A percentile compares a stretch with the other conserved stretches of the same genome.
Conservation (phyloP, 2,113 vertebrate genomes). For the Eidolon helvum region DNA sequence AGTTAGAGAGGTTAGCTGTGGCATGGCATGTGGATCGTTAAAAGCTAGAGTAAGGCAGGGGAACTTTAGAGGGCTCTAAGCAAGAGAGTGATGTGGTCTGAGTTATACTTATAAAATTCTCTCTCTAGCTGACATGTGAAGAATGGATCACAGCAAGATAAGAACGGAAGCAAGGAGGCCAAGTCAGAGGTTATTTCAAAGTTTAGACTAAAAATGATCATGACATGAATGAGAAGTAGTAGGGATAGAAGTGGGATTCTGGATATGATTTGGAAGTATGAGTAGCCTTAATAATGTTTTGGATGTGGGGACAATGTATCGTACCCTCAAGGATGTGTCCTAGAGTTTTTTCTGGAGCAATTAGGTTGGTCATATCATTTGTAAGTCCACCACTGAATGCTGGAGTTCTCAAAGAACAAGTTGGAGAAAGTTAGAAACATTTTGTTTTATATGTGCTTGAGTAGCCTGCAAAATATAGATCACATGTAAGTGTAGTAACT, state of each 20-base stretch:
- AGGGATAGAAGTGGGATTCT: neutral
- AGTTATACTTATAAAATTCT: neutral
- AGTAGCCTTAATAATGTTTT: neutral
- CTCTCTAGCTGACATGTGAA: neutral
- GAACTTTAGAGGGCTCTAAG: neutral
- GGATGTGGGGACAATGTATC: neutral
- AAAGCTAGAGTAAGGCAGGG: neutral
- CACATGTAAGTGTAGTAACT: neutral
- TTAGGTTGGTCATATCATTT: neutral
- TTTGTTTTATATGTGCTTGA: neutral
- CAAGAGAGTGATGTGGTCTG: neutral
- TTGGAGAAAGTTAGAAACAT: neutral
- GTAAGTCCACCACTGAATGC: neutral
- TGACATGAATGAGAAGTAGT: neutral
- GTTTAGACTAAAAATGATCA: neutral
- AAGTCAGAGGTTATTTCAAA: neutral
- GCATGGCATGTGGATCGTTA: accelerated
- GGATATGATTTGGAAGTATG: neutral
- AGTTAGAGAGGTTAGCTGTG: neutral
- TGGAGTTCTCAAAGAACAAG: constrained; percentile 27
- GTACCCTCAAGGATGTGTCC: neutral
- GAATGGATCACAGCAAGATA: neutral
- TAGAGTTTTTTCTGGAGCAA: neutral
- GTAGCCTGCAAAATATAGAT: neutral
- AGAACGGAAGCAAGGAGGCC: neutral